Conservation (phyloP, 2,113 vertebrate genomes). For the Syrmaticus mikado region DNA sequence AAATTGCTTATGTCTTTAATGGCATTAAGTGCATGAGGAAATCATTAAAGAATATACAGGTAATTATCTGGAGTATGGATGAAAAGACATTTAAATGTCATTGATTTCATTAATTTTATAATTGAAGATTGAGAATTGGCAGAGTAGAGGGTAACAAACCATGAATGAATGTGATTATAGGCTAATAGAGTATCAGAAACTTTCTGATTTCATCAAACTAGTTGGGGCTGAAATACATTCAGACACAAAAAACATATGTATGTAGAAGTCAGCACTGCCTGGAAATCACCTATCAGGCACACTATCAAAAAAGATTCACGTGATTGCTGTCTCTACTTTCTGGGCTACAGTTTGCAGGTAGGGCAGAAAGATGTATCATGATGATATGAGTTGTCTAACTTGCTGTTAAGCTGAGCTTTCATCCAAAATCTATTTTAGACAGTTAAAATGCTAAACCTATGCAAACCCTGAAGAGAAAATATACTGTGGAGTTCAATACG, state of each 20-base stretch:
- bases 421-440: not conserved
- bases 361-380: not conserved
- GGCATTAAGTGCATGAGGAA: not conserved
- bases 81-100: conserved; percentile 29
- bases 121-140: not conserved
- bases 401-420: not conserved
- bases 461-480: not conserved
- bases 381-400: not conserved
- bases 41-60: not conserved
- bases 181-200: not conserved
- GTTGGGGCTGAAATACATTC: accelerated
- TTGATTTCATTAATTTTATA: not conserved
- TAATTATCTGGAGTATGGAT: conserved; percentile 7
- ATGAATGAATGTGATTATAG: not conserved
- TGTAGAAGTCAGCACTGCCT: not conserved
- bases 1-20: conserved; percentile 3
- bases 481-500: not conserved
- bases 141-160: not conserved
- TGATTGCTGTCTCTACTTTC: not conserved
- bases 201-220: not conserved
- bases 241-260: not conserved
- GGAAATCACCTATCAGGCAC: not conserved
- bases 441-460: not conserved
- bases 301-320: not conserved
- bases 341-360: not conserved